A percentile compares a stretch with the other conserved stretches of the same genome.
Evolutionary conservation across 2,888 invertebrate genomes (phyloP).

Genomic region (Chrysolina haemoptera): DNA sequence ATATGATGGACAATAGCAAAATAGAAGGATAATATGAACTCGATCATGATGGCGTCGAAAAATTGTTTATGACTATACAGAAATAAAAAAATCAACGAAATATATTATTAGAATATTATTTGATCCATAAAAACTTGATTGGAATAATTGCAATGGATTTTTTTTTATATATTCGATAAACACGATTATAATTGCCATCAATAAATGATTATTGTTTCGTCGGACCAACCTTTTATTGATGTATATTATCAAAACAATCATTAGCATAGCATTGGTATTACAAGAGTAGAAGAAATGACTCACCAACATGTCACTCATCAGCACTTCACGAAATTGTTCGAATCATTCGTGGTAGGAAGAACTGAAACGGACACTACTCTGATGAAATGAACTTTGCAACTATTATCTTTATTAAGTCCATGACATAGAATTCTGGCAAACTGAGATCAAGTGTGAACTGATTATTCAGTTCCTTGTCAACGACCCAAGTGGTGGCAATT

Average conservation of each 20-base stretch:
- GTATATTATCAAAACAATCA: constrained; percentile 4
- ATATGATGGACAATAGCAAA: no score
- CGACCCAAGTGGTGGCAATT: not conserved
- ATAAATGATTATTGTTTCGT: not conserved
- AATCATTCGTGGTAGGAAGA: no score
- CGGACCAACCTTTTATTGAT: not conserved
- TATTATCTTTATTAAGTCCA: not conserved
- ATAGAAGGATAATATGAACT: no score
- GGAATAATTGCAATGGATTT: not conserved
- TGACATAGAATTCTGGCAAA: not conserved
- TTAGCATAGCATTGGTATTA: not conserved
- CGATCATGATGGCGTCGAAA: no score
- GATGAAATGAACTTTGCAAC: not conserved
- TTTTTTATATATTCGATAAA: not conserved
- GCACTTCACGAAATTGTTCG: not conserved
- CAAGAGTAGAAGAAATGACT: not conserved
- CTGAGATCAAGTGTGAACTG: not conserved
- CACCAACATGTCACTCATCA: not conserved
- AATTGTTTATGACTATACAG: no score
- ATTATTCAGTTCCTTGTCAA: constrained; percentile 2
- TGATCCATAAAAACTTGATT: not conserved
- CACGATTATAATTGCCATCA: not conserved
- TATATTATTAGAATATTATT: not conserved
- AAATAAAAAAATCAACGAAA: not conserved
- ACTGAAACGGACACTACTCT: no score